These are phyloP conservation scores for Drosophila infuscata DNA, from an alignment of 2,888 invertebrate genomes.

Conservation along the genomic window DNA sequence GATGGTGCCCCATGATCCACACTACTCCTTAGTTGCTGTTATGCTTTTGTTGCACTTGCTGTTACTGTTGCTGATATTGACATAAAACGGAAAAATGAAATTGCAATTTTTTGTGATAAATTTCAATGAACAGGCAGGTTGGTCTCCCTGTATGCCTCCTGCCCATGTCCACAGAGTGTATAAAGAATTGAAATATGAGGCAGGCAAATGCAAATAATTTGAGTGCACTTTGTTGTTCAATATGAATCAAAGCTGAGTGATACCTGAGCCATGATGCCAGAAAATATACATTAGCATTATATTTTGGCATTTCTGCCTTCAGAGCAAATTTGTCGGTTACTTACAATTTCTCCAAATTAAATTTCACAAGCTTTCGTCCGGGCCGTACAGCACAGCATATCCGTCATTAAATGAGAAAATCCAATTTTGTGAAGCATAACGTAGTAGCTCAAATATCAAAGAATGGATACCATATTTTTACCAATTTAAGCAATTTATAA, in stretches of 20 bases:
- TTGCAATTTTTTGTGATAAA: constrained; percentile 77
- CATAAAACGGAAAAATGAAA: constrained; percentile 70
- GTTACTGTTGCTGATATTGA: constrained; percentile 57
- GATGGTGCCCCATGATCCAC: constrained; percentile 9
- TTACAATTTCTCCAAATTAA: constrained; percentile 34
- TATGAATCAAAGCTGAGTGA: constrained; percentile 32
- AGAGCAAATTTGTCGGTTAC: constrained; percentile 25
- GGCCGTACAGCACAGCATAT: neutral
- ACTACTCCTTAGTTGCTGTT: constrained; percentile 11
- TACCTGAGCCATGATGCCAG: constrained; percentile 16
- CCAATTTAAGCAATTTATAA: neutral
- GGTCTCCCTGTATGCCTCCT: neutral
- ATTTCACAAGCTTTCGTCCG: constrained; percentile 7
- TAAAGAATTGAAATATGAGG: constrained; percentile 48
- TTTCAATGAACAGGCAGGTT: constrained; percentile 58
- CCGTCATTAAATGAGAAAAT: neutral
- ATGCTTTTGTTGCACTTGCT: constrained; percentile 16
- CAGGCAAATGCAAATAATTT: constrained; percentile 56
- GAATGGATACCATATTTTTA: neutral
- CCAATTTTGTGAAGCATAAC: neutral
- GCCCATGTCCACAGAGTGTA: constrained; percentile 19
- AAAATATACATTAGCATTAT: constrained; percentile 5
- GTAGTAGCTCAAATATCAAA: neutral
- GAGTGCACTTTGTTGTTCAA: constrained; percentile 62
- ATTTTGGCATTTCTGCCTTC: constrained; percentile 4